Conservation (phyloP, 1,140 invertebrate genomes). For the Drosophila sp. region DNA sequence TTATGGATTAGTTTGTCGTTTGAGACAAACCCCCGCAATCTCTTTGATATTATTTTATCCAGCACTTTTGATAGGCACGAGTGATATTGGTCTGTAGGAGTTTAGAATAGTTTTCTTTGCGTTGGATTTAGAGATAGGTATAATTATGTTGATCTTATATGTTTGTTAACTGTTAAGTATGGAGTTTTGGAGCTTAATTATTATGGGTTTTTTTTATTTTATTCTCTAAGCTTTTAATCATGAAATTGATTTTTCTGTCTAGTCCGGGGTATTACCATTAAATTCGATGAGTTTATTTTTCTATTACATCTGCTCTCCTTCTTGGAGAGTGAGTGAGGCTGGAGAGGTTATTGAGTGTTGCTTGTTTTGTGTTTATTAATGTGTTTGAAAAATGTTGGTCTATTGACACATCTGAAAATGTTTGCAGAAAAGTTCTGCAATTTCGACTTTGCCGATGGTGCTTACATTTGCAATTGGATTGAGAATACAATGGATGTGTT, state of each 20-base stretch:
- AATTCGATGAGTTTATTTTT: constrained; percentile 36
- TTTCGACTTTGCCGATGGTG: constrained; percentile 22
- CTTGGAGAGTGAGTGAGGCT: no score
- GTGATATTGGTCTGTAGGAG: constrained; percentile 25
- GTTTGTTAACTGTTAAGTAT: constrained; percentile 36
- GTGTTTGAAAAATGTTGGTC: constrained; percentile 7
- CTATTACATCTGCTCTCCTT: constrained; percentile 37
- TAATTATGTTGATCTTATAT: constrained; percentile 38
- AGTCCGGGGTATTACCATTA: constrained; percentile 39
- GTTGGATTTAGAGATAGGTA: constrained; percentile 31
- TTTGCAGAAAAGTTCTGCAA: constrained; percentile 18
- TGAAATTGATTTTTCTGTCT: constrained; percentile 24
- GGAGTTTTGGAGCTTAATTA: constrained; percentile 22
- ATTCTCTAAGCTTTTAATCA: not conserved
- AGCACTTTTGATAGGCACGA: constrained; percentile 29
- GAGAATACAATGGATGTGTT: constrained; percentile 13
- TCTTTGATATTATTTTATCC: constrained; percentile 40
- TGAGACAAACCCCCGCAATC: constrained; percentile 27
- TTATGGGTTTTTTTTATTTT: constrained; percentile 28
- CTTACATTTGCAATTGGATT: constrained; percentile 11
- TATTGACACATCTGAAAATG: not conserved
- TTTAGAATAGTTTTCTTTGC: constrained; percentile 20
- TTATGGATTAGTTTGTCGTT: constrained; percentile 23
- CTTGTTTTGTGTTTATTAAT: constrained; percentile 27
- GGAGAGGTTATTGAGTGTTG: constrained; percentile 16